Base-by-base conservation (phyloP, 2,797 vertebrate genomes). In the Sciurus vulgaris region DNA sequence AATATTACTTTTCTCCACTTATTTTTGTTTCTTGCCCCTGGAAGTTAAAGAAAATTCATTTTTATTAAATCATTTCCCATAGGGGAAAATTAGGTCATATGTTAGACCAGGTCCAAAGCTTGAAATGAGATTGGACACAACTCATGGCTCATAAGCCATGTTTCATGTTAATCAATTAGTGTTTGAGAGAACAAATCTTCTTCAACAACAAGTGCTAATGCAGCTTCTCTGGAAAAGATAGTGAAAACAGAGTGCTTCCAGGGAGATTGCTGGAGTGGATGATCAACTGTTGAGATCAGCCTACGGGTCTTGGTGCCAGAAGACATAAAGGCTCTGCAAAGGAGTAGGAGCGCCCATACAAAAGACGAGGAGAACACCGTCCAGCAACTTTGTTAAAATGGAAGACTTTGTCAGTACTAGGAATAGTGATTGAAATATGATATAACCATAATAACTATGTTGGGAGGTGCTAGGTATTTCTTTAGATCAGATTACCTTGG, bases 101-200 rank as follows among this genome's bases (percentile, higher is more conserved):
- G 70, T 90, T 54, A 86, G 51, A 61, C 22, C 35, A 94, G 28
- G n/a, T 56, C 76, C 2, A 33, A 67, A 17, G 84, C 38, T 73
- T 92, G 67, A 82, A 76, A 79, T 56, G 44, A 96, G 15, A 93
- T 77, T 89, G n/a, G 28, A 63, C 22, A 76, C 74, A 87, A 96
- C 13, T 82, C 91, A 86, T 47, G 24, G 94, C 18, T 86, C 86
- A 84, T 51, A 15, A 95, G 20, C 35, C 26, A 54, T 85, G 51
- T 77, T 96, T 90, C 49, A 33, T 54, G 54, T 82, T 90, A 59
- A 79, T 72, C 47, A 70, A 3, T 73, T 63, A 95, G 20, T 30
- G 61, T 87, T 79, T 93, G 85, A 72, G 70, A 69, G 86, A 89
- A 83, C 63, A 11, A 44, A 15, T 73, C 33, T 89, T 22, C 15